Evolutionary conservation across 2,113 vertebrate species (phyloP), one percentile per base, ranked within the genome.

Genomic region (Tupaia chinensis): DNA sequence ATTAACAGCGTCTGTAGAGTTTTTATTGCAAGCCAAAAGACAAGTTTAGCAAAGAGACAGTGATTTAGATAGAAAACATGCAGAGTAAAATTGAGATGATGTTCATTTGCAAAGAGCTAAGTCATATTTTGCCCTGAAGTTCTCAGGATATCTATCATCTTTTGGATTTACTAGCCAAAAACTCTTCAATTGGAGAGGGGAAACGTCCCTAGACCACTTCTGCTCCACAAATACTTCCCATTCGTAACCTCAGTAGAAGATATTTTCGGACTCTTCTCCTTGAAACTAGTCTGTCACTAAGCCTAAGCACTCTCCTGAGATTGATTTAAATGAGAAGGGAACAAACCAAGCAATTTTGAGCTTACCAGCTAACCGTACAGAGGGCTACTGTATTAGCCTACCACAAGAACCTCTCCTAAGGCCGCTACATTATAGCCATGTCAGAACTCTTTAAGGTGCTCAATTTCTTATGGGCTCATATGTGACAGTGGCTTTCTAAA

Each of bases 21-120:
- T 91, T 89, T 66, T 58, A 27, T 27, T 76, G 60, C 27, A 86
- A 96, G 27, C 16, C 32, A 82, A 74, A 19, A 96, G 44, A 27
- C 76, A 11, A 89, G 29, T 15, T 83, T 84, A 93, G 80, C 25
- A 69, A 92, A 88, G 32, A 79, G 78, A 87, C 9, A 9, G 5
- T 0, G 4, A 14, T 74, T 91, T 14, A 11, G 29, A 89, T 1
- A 29, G 66, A 79, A 77, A 93, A 92, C 44, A 77, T 27, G 9
- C n/a, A 81, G 54, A 69, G 34, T 56, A 69, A 87, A 94, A 76
- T 9, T n/a, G 63, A 89, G 76, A 68, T 54, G 7, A 54, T 82
- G 54, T 93, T 88, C n/a, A n/a, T n/a, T 27, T 66, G 70, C 8
- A 69, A 87, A 96, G 32, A 87, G 15, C 7, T 61, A 58, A 65